Percentiles rank a stretch among this genome's conserved stretches.
phyloP scores from a whole-genome alignment of 1,140 invertebrate species.

The Conus betulinus region DNA sequence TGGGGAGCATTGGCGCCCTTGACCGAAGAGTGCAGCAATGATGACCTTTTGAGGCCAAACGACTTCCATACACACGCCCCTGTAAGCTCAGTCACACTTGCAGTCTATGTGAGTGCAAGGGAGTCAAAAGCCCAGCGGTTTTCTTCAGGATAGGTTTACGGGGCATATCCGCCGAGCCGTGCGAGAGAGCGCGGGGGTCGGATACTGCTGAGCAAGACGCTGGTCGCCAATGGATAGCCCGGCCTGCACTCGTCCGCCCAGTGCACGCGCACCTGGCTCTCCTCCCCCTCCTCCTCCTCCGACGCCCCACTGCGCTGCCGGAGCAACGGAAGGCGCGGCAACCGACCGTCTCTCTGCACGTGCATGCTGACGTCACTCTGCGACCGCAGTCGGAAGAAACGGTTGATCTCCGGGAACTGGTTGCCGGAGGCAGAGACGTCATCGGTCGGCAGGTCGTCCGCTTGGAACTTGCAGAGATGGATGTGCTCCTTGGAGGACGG shows the following conservation, averaged over 20 bases:
- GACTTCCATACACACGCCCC: too few relatives aligned
- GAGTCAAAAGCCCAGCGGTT: conserved; percentile 8
- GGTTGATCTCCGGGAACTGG: background rate
- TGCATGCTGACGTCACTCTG: conserved; percentile 32
- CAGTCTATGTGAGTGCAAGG: too few relatives aligned
- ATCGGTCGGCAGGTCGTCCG: background rate
- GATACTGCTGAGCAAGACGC: conserved; percentile 37
- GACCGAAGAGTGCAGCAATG: too few relatives aligned
- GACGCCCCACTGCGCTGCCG: background rate
- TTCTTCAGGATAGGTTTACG: conserved; percentile 29
- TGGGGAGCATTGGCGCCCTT: too few relatives aligned
- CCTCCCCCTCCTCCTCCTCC: conserved; percentile 5
- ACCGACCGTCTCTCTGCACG: background rate
- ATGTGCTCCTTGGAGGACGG: background rate
- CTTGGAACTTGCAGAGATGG: background rate
- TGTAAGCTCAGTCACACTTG: too few relatives aligned
- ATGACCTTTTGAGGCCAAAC: too few relatives aligned
- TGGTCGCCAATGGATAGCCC: conserved; percentile 36
- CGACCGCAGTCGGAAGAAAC: background rate
- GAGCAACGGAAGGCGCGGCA: background rate
- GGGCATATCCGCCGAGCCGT: conserved; percentile 24
- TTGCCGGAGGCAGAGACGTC: too few relatives aligned
- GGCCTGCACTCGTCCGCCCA: conserved; percentile 44
- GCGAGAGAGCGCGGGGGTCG: conserved; percentile 19
- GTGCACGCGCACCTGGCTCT: conserved; percentile 41